Evolutionary conservation across 2,797 vertebrate species (phyloP).

Genomic region (Lacerta bilineata): DNA sequence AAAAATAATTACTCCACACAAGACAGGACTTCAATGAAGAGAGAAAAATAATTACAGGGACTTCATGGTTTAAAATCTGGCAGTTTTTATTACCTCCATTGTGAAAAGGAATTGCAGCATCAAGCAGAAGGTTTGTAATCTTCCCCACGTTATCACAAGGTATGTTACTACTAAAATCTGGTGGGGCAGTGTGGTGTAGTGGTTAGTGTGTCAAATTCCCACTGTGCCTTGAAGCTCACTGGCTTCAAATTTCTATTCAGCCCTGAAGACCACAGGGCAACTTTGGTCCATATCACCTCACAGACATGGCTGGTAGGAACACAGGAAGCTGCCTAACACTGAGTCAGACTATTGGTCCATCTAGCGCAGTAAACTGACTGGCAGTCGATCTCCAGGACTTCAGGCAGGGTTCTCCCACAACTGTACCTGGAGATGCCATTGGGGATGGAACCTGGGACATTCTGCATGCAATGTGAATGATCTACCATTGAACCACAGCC

Average conservation of each 20-base stretch:
- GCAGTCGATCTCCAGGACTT: too few species aligned
- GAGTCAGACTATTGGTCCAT: too few species aligned
- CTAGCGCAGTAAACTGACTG: too few species aligned
- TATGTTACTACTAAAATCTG: neutral
- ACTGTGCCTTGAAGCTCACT: neutral
- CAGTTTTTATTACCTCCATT: neutral
- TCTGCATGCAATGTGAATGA: neutral
- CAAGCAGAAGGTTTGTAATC: neutral
- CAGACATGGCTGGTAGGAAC: neutral
- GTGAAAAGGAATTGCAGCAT: neutral
- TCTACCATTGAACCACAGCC: neutral
- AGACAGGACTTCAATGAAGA: slow-evolving; percentile 67
- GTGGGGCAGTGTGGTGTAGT: neutral
- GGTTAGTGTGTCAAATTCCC: neutral
- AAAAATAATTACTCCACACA: slow-evolving; percentile 75
- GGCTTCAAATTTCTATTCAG: neutral
- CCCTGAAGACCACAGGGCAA: neutral
- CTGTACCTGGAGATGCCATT: neutral
- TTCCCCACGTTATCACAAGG: neutral
- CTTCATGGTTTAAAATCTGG: neutral
- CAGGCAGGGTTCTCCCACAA: too few species aligned
- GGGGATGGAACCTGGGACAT: neutral
- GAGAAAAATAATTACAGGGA: slow-evolving; percentile 44
- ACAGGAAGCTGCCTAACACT: too few species aligned
- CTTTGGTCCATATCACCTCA: neutral